These are phyloP conservation scores for Cotesia chilonis DNA, from an alignment of 1,140 invertebrate genomes.

Conservation along the genomic window DNA sequence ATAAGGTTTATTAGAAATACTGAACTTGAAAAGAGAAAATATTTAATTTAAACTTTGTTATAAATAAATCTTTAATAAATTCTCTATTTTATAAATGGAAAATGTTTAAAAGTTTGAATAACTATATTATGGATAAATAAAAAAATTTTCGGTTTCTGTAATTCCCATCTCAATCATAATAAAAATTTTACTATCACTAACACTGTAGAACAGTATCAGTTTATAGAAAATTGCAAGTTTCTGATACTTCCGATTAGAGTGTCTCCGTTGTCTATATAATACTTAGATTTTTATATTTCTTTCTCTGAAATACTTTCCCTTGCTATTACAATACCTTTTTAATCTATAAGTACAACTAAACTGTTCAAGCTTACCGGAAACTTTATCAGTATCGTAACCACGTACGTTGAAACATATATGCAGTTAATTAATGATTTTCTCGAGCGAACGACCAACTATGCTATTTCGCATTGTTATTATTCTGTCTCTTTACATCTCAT, in stretches of 20 bases:
- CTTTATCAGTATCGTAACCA: constrained; percentile 32
- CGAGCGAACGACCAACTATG: constrained; percentile 17
- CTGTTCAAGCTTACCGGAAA: constrained; percentile 28
- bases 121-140: background rate
- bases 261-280: constrained; percentile 28
- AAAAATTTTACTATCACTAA: background rate
- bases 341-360: constrained; percentile 14
- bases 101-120: no score
- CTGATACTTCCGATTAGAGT: constrained; percentile 33
- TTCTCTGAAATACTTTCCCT: constrained; percentile 13
- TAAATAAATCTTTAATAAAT: no score
- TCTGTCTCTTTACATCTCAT: constrained; percentile 18
- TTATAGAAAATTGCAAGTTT: constrained; percentile 27
- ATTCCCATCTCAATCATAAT: background rate
- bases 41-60: no score
- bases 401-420: constrained; percentile 10
- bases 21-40: no score
- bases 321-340: background rate
- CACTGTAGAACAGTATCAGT: background rate
- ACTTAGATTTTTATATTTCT: constrained; percentile 14
- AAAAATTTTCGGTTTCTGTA: background rate
- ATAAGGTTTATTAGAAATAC: no score
- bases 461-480: constrained; percentile 15
- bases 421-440: constrained; percentile 21
- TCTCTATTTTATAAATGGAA: no score